Evolutionary conservation across 2,113 vertebrate species (phyloP).

Genomic region (Boulengeromyrus knoepffleri): DNA sequence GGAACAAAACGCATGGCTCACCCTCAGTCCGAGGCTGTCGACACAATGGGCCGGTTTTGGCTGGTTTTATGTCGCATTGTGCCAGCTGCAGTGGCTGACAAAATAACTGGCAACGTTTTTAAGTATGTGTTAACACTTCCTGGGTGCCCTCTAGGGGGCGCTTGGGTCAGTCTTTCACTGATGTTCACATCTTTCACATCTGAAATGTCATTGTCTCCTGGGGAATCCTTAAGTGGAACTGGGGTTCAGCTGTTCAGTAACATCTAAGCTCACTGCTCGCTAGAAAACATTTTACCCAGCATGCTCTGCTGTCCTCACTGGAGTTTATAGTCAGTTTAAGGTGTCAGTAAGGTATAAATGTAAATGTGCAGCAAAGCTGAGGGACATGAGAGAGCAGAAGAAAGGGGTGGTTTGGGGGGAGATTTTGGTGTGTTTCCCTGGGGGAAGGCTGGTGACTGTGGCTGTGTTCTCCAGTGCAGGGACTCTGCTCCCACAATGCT

Average conservation of each 20-base stretch:
- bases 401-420: background rate
- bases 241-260: background rate
- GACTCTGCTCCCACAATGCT: background rate
- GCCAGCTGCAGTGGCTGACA: background rate
- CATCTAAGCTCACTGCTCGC: background rate
- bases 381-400: background rate
- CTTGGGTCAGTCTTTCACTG: background rate
- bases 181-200: background rate
- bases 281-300: slow-evolving; percentile 6
- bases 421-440: background rate
- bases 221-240: background rate
- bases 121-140: background rate
- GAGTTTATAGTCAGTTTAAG: background rate
- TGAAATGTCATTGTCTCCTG: background rate
- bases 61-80: background rate
- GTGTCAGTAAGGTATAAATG: background rate
- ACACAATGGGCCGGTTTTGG: background rate
- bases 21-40: background rate
- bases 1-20: background rate
- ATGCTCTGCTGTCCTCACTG: background rate
- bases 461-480: background rate
- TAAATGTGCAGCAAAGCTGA: background rate
- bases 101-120: background rate
- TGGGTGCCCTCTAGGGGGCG: background rate
- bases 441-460: background rate